phyloP scores from a whole-genome alignment of 2,797 vertebrate genomes.

The Sebastes hubbsi region DNA sequence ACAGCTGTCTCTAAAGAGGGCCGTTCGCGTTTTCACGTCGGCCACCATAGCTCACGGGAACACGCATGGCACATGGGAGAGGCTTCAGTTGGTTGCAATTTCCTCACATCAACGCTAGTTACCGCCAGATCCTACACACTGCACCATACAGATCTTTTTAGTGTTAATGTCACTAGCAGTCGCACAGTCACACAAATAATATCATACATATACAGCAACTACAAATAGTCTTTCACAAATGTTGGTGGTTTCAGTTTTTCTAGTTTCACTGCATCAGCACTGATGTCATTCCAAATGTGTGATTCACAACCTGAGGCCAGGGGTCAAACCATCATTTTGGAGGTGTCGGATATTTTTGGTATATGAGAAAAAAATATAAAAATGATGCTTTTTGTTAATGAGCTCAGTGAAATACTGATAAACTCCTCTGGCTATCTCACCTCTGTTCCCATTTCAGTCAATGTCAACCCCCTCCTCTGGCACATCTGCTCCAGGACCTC shows the following conservation, averaged over 20 bases:
- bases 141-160: too few relatives aligned
- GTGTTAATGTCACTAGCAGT: too few relatives aligned
- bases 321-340: background rate
- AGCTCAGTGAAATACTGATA: constrained; percentile 20
- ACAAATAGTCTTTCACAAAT: background rate
- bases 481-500: constrained; percentile 65
- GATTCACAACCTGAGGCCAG: background rate
- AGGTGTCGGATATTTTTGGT: background rate
- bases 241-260: background rate
- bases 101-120: too few relatives aligned
- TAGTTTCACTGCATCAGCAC: background rate
- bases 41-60: too few relatives aligned
- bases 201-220: background rate
- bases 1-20: too few relatives aligned
- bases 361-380: background rate
- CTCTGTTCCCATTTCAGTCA: constrained; percentile 51
- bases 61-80: too few relatives aligned
- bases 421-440: constrained; percentile 33
- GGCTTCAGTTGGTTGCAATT: too few relatives aligned
- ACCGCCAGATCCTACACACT: too few relatives aligned
- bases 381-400: constrained; percentile 7
- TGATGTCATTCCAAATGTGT: background rate
- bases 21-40: too few relatives aligned
- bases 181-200: background rate
- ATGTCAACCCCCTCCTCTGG: constrained; percentile 46